These are phyloP conservation scores for Philopedon plagiatum DNA, from an alignment of 2,888 invertebrate species.

Conservation along the genomic window DNA sequence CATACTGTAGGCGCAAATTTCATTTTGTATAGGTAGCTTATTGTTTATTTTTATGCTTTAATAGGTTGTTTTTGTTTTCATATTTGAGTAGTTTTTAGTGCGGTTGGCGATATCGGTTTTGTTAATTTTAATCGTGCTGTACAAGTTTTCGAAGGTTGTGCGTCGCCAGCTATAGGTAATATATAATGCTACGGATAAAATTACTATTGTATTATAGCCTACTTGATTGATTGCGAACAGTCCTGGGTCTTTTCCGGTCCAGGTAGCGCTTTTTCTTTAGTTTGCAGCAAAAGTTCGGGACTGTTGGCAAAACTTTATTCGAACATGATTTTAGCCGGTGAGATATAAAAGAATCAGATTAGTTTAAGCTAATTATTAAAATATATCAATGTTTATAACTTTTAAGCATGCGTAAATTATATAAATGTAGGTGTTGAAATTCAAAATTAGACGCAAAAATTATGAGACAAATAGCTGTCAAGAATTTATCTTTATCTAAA, in stretches of 20 bases:
- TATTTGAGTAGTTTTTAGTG: conserved; percentile 56
- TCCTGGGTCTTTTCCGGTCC: conserved; percentile 53
- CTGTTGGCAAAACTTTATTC: conserved; percentile 38
- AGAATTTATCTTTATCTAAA: conserved; percentile 44
- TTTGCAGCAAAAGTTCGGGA: conserved; percentile 38
- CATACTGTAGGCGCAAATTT: conserved; percentile 59
- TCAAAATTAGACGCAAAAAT: conserved; percentile 42
- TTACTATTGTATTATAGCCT: conserved; percentile 48
- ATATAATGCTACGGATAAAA: conserved; percentile 51
- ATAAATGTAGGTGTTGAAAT: conserved; percentile 58
- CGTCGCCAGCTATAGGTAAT: conserved; percentile 62
- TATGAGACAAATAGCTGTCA: conserved; percentile 36
- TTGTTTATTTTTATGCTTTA: conserved; percentile 59
- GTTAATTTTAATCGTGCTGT: conserved; percentile 59
- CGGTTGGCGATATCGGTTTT: conserved; percentile 63
- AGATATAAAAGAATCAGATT: conserved; percentile 53
- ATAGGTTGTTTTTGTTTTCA: conserved; percentile 56
- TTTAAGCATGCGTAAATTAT: conserved; percentile 56
- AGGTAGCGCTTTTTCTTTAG: conserved; percentile 45
- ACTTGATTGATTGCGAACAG: conserved; percentile 49
- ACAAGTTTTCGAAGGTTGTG: conserved; percentile 65
- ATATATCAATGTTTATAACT: conserved; percentile 60
- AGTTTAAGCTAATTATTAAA: conserved; percentile 52
- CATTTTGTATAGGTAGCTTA: conserved; percentile 59
- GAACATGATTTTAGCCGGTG: conserved; percentile 49